phyloP scores from a whole-genome alignment of 2,113 vertebrate genomes.

The Amphiprion ocellaris region DNA sequence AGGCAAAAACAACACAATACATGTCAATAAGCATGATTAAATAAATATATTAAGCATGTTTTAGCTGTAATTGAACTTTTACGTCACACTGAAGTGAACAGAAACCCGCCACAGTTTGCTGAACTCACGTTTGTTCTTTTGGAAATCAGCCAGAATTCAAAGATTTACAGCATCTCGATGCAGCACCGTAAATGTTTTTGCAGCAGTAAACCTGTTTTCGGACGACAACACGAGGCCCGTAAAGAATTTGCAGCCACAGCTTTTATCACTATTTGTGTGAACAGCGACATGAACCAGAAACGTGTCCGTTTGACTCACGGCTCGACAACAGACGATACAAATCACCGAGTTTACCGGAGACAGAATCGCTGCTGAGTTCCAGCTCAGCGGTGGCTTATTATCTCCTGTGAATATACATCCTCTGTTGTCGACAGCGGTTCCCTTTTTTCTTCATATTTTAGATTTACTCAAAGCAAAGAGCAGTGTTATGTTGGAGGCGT shows the following conservation, averaged over 20 bases:
- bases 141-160: too few relatives aligned
- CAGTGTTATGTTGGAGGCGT: not conserved
- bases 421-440: not conserved
- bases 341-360: not conserved
- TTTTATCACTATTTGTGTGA: not conserved
- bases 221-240: constrained; percentile 10
- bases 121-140: too few relatives aligned
- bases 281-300: constrained; percentile 1
- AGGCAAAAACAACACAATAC: too few relatives aligned
- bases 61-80: too few relatives aligned
- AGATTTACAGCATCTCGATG: not conserved
- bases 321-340: constrained; percentile 19
- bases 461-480: constrained; percentile 1
- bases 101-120: too few relatives aligned
- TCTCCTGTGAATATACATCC: constrained; percentile 8
- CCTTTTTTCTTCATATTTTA: constrained; percentile 1
- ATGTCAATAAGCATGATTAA: too few relatives aligned
- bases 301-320: not conserved
- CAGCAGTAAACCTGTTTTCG: constrained; percentile 6
- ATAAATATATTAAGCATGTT: too few relatives aligned
- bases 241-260: not conserved
- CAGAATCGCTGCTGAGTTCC: not conserved
- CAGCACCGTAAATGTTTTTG: constrained; percentile 3
- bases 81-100: too few relatives aligned
- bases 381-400: not conserved